Conservation (phyloP, 1,140 invertebrate species). For the Atta colombica region DNA sequence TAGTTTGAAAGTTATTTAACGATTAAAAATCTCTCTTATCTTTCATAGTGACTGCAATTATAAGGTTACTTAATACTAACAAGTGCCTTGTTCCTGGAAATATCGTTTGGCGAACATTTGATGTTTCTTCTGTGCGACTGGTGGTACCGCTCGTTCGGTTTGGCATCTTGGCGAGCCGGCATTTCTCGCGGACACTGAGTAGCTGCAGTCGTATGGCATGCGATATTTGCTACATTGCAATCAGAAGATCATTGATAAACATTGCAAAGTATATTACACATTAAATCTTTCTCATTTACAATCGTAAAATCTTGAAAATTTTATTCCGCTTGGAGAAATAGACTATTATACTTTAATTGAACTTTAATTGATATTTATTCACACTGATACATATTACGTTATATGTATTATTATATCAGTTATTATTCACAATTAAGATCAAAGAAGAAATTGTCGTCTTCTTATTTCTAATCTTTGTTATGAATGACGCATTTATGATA, state of each 20-base stretch:
- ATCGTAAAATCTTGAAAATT: not conserved
- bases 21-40: conserved; percentile 5
- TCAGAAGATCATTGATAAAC: conserved; percentile 17
- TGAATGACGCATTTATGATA: not conserved
- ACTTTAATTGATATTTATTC: not conserved
- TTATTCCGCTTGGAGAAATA: not conserved
- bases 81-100: conserved; percentile 89
- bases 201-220: conserved; percentile 92
- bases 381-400: too few species aligned
- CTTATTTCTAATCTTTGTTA: not conserved
- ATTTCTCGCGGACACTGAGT: conserved; percentile 85
- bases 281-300: not conserved
- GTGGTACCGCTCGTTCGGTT: conserved; percentile 86
- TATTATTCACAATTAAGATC: conserved; percentile 8
- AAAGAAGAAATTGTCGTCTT: not conserved
- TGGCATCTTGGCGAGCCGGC: conserved; percentile 81
- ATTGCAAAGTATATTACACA: not conserved
- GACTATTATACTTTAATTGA: not conserved
- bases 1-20: conserved; percentile 36
- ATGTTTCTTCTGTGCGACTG: conserved; percentile 96
- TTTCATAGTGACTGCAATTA: not conserved
- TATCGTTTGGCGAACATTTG: conserved; percentile 96
- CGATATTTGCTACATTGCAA: conserved; percentile 89
- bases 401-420: too few species aligned
- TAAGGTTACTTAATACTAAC: conserved; percentile 61